Evolutionary conservation across 1,140 invertebrate species (phyloP).

Genomic region (Drosophila melanogaster): Release_6_plus_ISO1_MT NT_033777.3:18384501-18385000

Average conservation of each 20-base stretch:
- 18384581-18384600: conserved; percentile 76
- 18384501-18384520: conserved; percentile 83
- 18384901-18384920: conserved; percentile 80
- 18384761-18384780: conserved; percentile 70
- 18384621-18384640: conserved; percentile 67
- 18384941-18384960: conserved; percentile 59
- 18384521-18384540: conserved; percentile 75
- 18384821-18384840: conserved; percentile 63
- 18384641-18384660: background rate
- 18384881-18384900: conserved; percentile 79
- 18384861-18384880: conserved; percentile 75
- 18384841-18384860: conserved; percentile 71
- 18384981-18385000: conserved; percentile 33
- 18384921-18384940: conserved; percentile 80
- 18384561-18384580: conserved; percentile 80
- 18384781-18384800: conserved; percentile 74
- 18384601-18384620: conserved; percentile 82
- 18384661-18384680: background rate
- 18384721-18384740: conserved; percentile 82
- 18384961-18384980: conserved; percentile 33
- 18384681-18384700: conserved; percentile 48
- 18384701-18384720: conserved; percentile 83
- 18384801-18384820: conserved; percentile 71
- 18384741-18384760: conserved; percentile 58
- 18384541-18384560: conserved; percentile 79